Conservation (phyloP, 1,140 invertebrate species). For the Drosophila nasuta region DNA sequence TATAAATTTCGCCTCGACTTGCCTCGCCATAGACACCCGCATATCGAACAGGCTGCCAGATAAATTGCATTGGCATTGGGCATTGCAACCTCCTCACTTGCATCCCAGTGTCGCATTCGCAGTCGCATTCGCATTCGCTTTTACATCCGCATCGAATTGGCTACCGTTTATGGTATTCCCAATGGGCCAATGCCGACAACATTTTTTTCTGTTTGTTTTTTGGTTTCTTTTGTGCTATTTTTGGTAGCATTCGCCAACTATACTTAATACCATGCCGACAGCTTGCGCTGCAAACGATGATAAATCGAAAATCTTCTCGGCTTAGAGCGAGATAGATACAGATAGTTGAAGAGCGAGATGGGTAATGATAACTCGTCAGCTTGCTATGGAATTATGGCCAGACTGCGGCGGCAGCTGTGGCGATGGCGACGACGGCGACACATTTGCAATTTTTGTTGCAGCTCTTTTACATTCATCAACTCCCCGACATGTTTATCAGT, state of each 20-base stretch:
- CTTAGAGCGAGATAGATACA: conserved; percentile 50
- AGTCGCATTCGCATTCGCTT: conserved; percentile 16
- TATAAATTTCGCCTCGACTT: conserved; percentile 61
- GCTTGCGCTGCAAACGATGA: conserved; percentile 76
- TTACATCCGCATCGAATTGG: conserved; percentile 42
- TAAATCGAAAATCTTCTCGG: conserved; percentile 80
- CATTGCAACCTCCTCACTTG: conserved; percentile 29
- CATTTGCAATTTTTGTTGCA: conserved; percentile 26
- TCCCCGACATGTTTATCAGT: conserved; percentile 34
- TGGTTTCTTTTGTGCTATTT: conserved; percentile 9
- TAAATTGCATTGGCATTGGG: conserved; percentile 35
- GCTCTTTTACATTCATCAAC: conserved; percentile 28
- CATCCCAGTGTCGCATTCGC: not conserved
- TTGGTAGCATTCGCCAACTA: conserved; percentile 56
- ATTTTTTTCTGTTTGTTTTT: conserved; percentile 18
- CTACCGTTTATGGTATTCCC: conserved; percentile 51
- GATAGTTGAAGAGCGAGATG: not conserved
- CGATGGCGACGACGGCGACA: conserved; percentile 23
- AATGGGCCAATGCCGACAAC: conserved; percentile 34
- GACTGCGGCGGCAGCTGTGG: not conserved
- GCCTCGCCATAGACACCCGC: conserved; percentile 37
- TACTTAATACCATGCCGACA: conserved; percentile 76
- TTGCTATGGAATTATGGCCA: conserved; percentile 37
- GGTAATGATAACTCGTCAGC: conserved; percentile 41
- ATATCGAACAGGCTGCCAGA: conserved; percentile 24